Conservation (phyloP, 2,888 invertebrate genomes). For the Drosophila anomelani region DNA sequence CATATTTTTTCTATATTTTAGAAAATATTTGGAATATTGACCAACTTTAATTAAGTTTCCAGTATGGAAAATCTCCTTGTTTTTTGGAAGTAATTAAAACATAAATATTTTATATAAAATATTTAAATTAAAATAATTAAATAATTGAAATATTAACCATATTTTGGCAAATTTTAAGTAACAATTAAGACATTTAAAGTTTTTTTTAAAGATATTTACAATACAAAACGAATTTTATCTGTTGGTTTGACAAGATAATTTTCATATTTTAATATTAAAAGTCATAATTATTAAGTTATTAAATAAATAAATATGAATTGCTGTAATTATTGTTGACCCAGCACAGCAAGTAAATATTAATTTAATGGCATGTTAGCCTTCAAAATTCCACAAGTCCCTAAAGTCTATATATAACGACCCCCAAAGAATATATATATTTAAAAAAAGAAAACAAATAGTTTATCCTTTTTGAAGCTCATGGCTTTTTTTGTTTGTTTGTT, state of each 20-base stretch:
- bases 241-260: background rate
- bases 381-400: background rate
- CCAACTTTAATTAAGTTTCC: no score
- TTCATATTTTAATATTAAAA: background rate
- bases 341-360: background rate
- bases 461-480: slow-evolving; percentile 49
- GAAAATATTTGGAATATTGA: no score
- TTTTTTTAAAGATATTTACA: background rate
- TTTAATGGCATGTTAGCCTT: background rate
- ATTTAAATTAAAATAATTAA: background rate
- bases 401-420: background rate
- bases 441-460: slow-evolving; percentile 1
- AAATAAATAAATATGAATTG: background rate
- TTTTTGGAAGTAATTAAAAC: no score
- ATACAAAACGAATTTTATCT: background rate
- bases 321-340: background rate
- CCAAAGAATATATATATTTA: background rate
- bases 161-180: background rate
- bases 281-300: background rate
- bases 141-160: background rate
- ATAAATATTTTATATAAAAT: background rate
- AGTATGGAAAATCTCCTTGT: no score
- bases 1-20: no score
- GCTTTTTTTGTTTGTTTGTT: slow-evolving; percentile 30
- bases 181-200: background rate